Conservation (phyloP, 2,113 vertebrate genomes). For the Connochaetes taurinus region DNA sequence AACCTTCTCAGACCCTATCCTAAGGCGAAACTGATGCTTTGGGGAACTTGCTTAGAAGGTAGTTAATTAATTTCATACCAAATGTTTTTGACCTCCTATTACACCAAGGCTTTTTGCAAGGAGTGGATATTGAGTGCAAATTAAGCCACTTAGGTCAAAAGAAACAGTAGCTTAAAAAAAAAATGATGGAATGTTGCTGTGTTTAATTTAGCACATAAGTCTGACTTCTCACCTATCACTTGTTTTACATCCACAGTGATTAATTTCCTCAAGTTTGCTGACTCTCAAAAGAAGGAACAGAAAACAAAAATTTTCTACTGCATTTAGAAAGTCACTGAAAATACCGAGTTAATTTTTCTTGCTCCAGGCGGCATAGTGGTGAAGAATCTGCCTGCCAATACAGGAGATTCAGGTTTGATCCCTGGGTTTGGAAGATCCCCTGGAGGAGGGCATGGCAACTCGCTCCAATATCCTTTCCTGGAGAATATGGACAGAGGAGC, state of each 20-base stretch:
- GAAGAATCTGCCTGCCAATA: background rate
- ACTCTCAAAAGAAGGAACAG: background rate
- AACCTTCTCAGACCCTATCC: background rate
- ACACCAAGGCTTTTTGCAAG: background rate
- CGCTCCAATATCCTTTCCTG: background rate
- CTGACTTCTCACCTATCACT: background rate
- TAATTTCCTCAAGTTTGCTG: background rate
- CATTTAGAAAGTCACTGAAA: background rate
- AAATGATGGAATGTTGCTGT: background rate
- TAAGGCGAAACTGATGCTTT: background rate
- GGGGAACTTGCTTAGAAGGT: background rate
- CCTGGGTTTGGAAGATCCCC: background rate
- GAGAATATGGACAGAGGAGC: background rate
- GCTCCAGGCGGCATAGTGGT: background rate
- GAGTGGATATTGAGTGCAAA: background rate
- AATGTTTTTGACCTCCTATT: slow-evolving; percentile 33
- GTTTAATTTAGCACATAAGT: background rate
- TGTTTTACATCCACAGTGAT: background rate
- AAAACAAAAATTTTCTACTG: background rate
- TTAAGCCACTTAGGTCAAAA: background rate
- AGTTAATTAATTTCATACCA: slow-evolving; percentile 35
- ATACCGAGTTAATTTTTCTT: background rate
- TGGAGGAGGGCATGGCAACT: background rate
- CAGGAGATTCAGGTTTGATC: background rate
- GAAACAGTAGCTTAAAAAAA: background rate